A percentile compares a stretch with the other conserved stretches of the same genome.
These are phyloP conservation scores for Siniperca scherzeri DNA, from an alignment of 2,797 vertebrate genomes.

Conservation along the genomic window DNA sequence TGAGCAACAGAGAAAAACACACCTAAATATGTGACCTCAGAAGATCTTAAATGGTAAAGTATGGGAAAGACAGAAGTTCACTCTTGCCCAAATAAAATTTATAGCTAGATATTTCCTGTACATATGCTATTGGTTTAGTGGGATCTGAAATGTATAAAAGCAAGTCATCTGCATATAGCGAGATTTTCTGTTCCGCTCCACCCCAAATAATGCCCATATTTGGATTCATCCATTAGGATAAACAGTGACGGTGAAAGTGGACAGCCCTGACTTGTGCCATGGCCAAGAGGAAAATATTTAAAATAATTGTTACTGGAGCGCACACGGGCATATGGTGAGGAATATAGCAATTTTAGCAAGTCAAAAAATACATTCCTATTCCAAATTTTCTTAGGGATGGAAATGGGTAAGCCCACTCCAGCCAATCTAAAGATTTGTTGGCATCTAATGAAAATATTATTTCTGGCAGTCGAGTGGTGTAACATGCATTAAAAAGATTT, in stretches of 20 bases:
- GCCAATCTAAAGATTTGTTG: neutral
- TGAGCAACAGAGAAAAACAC: neutral
- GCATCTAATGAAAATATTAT: neutral
- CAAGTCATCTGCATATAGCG: neutral
- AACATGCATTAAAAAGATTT: neutral
- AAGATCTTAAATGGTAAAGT: neutral
- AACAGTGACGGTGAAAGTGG: neutral
- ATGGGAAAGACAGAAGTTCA: neutral
- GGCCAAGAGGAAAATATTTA: neutral
- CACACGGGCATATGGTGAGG: neutral
- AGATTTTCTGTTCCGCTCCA: neutral
- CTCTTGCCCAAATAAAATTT: neutral
- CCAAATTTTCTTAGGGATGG: neutral
- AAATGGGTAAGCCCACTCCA: neutral
- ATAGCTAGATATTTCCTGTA: neutral
- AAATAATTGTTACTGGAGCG: neutral
- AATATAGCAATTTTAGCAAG: neutral
- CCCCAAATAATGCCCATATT: neutral
- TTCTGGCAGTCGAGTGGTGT: no score
- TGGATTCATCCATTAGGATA: neutral
- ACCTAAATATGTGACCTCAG: neutral
- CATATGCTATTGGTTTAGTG: neutral
- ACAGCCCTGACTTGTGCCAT: no score
- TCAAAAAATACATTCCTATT: neutral
- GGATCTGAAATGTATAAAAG: slow-evolving; percentile 11